A percentile compares a stretch with the other conserved stretches of the same genome.
Conservation (phyloP, 2,888 invertebrate genomes). For the Chydorus sphaericus region DNA sequence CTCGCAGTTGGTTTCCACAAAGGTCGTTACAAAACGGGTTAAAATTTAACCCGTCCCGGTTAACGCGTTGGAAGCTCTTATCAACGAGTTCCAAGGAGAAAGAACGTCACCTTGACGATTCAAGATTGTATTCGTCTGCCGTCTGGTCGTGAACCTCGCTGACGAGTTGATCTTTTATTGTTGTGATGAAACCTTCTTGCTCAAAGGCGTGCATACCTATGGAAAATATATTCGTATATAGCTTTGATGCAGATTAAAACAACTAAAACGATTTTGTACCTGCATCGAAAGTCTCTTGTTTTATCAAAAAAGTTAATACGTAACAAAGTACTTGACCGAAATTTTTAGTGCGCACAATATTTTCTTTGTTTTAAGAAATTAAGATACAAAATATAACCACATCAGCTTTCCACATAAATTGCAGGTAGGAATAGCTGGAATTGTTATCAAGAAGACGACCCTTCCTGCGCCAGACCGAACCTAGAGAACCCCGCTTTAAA, state of each 20-base stretch:
- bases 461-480: conserved; percentile 68
- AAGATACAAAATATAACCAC: conserved; percentile 99
- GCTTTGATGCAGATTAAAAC: no score
- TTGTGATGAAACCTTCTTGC: conserved; percentile 91
- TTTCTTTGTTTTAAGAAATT: conserved; percentile 97
- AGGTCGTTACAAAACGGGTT: no score
- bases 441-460: conserved; percentile 82
- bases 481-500: conserved; percentile 74
- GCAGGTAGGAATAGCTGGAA: conserved; percentile 92
- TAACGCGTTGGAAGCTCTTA: no score
- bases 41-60: no score
- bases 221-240: no score
- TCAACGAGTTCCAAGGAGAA: no score
- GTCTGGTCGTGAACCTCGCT: conserved; percentile 84
- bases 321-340: conserved; percentile 94
- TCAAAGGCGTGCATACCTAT: conserved; percentile 88
- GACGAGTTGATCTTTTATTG: conserved; percentile 86
- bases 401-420: conserved; percentile 99
- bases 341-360: conserved; percentile 92
- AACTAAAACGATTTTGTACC: no score
- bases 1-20: no score
- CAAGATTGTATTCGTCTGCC: no score
- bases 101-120: no score
- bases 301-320: conserved; percentile 94
- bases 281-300: conserved; percentile 97